Evolutionary conservation across 1,140 invertebrate genomes (phyloP).

Genomic region (Penaeus japonicus): DNA sequence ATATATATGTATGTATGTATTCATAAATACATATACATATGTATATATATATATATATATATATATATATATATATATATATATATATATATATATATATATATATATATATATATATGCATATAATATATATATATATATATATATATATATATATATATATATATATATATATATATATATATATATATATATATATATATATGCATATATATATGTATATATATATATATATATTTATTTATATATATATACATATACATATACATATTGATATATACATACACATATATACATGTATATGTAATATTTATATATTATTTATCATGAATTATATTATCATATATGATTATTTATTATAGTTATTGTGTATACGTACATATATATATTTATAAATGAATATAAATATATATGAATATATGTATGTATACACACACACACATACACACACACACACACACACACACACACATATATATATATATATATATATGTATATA

Average conservation of each 20-base stretch:
- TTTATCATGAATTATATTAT: too few relatives aligned
- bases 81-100: conserved; percentile 30
- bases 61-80: conserved; percentile 30
- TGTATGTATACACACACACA: not conserved
- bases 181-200: not conserved
- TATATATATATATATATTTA: conserved; percentile 19
- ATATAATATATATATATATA: conserved; percentile 1
- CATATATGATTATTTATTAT: too few relatives aligned
- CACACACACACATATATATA: too few relatives aligned
- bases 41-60: conserved; percentile 11
- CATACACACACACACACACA: too few relatives aligned
- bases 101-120: conserved; percentile 2
- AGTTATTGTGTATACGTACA: not conserved
- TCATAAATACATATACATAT: not conserved
- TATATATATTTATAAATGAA: not conserved
- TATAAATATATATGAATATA: not conserved
- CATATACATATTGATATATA: not conserved
- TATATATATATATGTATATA: too few relatives aligned
- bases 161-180: not conserved
- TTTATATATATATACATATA: conserved; percentile 16
- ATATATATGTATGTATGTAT: conserved; percentile 20
- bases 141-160: conserved; percentile 17
- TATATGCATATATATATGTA: not conserved
- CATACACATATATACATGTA: not conserved
- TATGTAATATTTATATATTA: not conserved